Conservation (phyloP, 2,113 vertebrate genomes). For the Clupea harengus region DNA sequence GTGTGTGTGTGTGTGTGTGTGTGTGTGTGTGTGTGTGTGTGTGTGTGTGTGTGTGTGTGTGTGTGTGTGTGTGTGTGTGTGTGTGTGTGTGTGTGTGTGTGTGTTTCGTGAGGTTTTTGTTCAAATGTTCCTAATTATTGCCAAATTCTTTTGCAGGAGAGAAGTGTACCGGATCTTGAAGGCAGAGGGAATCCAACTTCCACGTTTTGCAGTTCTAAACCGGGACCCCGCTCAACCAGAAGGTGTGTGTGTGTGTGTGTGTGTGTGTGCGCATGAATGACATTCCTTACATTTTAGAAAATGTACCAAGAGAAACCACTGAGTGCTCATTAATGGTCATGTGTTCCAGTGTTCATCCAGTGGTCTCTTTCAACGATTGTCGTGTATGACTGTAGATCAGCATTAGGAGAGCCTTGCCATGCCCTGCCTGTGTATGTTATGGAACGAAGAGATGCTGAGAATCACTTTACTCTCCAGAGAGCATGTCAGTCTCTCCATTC, state of each 20-base stretch:
- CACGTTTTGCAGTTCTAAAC: slow-evolving; percentile 85
- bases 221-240: slow-evolving; percentile 86
- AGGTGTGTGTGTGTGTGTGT: slow-evolving; percentile 53
- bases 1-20: no score
- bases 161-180: slow-evolving; percentile 86
- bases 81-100: not conserved
- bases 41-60: no score
- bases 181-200: slow-evolving; percentile 85
- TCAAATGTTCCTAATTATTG: not conserved
- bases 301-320: not conserved
- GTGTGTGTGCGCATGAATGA: not conserved
- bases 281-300: not conserved
- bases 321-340: not conserved
- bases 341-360: no score
- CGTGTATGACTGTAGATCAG: not conserved
- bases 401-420: not conserved
- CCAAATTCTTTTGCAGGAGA: slow-evolving; percentile 71
- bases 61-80: not conserved
- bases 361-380: no score
- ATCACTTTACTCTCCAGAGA: not conserved
- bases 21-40: no score
- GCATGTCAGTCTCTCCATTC: not conserved
- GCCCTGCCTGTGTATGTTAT: not conserved
- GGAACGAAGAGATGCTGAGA: not conserved
- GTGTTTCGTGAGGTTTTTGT: not conserved